phyloP scores from a whole-genome alignment of 2,113 vertebrate genomes.

The Dipodomys stephensi region DNA sequence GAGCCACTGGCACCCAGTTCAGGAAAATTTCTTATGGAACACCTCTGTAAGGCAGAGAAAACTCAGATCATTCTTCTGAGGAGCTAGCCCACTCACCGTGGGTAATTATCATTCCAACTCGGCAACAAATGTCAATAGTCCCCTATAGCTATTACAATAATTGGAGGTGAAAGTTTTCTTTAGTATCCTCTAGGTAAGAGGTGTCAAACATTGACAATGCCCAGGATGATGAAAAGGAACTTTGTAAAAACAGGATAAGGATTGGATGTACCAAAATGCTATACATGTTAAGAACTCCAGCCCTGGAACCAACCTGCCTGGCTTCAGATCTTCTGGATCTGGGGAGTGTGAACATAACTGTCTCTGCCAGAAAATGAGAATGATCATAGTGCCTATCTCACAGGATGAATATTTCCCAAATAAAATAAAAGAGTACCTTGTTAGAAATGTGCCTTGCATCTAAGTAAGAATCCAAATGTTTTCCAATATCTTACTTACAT shows the following conservation, averaged over 20 bases:
- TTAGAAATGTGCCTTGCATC: slow-evolving; percentile 3
- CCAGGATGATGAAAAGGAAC: not conserved
- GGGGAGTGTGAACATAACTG: not conserved
- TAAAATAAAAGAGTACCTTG: slow-evolving; percentile 16
- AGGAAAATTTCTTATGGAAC: not conserved
- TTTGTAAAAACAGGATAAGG: not conserved
- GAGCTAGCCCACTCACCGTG: not conserved
- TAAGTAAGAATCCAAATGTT: slow-evolving; percentile 44
- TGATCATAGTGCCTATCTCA: not conserved
- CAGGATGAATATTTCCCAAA: not conserved
- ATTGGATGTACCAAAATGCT: not conserved
- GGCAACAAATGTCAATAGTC: not conserved
- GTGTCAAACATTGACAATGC: not conserved
- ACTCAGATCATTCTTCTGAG: not conserved
- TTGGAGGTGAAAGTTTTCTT: not conserved
- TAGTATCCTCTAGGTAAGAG: not conserved
- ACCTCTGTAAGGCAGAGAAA: not conserved
- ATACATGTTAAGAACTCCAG: not conserved
- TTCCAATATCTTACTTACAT: not conserved
- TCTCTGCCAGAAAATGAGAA: not conserved
- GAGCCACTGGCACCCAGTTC: too few relatives aligned
- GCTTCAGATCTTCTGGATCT: not conserved
- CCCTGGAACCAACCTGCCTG: not conserved
- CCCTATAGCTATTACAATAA: not conserved
- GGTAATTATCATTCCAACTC: not conserved